Percentiles rank a stretch among this genome's conserved stretches.
Conservation (phyloP, 2,797 vertebrate genomes). For the Apogon talboti region DNA sequence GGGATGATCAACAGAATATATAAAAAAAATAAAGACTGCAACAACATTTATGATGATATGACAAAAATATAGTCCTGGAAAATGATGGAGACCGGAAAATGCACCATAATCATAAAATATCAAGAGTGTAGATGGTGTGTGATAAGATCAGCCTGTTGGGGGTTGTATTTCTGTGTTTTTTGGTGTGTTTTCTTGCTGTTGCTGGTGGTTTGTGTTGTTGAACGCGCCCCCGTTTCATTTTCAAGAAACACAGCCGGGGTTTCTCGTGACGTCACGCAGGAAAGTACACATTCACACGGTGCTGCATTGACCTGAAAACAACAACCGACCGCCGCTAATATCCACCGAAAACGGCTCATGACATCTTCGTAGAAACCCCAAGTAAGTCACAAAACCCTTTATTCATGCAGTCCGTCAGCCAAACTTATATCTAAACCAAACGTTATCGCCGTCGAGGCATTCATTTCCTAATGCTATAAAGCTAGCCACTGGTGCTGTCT, state of each 20-base stretch:
- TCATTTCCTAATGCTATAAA: constrained; percentile 31
- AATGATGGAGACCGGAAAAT: no score
- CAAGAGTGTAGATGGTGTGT: not conserved
- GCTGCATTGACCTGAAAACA: constrained; percentile 63
- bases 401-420: rapidly evolving
- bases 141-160: no score
- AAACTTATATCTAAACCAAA: not conserved
- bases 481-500: constrained; percentile 48
- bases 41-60: no score
- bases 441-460: not conserved
- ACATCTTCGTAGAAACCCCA: constrained; percentile 47
- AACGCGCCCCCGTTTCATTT: constrained; percentile 36
- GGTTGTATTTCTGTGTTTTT: not conserved
- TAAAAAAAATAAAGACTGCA: no score
- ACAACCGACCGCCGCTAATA: constrained; percentile 5
- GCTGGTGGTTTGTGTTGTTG: not conserved
- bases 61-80: no score
- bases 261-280: constrained; percentile 68
- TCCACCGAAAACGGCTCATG: constrained; percentile 54
- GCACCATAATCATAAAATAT: no score
- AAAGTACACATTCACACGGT: constrained; percentile 66
- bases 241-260: constrained; percentile 44
- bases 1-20: no score
- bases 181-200: not conserved
- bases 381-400: constrained; percentile 44